Evolutionary conservation across 2,113 vertebrate species (phyloP), one percentile per base, ranked within the genome.

Genomic region (Actenoides lindsayi): DNA sequence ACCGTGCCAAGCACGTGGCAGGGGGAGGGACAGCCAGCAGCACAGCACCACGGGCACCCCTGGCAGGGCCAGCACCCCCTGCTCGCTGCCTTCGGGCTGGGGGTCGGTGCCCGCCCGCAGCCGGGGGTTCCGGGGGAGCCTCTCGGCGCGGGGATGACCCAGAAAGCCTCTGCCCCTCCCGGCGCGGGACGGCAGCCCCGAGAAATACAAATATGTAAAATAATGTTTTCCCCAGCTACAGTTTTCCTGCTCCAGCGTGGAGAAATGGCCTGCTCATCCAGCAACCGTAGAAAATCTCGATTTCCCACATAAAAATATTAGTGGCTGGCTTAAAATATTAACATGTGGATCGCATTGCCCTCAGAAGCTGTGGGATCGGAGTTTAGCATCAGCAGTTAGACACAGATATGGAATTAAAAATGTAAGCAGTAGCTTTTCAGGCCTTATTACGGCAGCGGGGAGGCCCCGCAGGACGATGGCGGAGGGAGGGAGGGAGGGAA

Each of bases 251-350:
- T 84, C 65, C 87, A 80, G 95, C 37, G 42, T 93, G 93, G 82
- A 96, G 64, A 96, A 96, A 96, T 9, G 83, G 79, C 77, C 92
- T 93, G 94, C 94, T 97, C 94, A 96, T 95, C 90, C 90, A 86
- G 82, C 95, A 83, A 96, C 82, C 94, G 75, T 96, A 97, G 95
- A 97, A 96, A 97, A 97, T 97, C 90, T 91, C 95, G 6, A 96
- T 97, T 97, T 97, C 97, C 92, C 97, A 97, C 96, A 97, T 97
- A 97, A 97, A 97, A 97, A 97, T 96, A 97, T 97, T 96, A 97
- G 97, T 87, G 96, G 67, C 86, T 93, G 93, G 97, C 95, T 97
- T 97, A 96, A 97, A 95, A 97, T 97, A 97, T 96, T 96, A 97
- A 97, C 96, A 96, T 82, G 96, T 91, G 95, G 96, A 91, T 96